A percentile compares a stretch with the other conserved stretches of the same genome.
These are phyloP conservation scores for Kryptolebias marmoratus DNA, from an alignment of 2,113 vertebrate genomes.

Conservation along the genomic window DNA sequence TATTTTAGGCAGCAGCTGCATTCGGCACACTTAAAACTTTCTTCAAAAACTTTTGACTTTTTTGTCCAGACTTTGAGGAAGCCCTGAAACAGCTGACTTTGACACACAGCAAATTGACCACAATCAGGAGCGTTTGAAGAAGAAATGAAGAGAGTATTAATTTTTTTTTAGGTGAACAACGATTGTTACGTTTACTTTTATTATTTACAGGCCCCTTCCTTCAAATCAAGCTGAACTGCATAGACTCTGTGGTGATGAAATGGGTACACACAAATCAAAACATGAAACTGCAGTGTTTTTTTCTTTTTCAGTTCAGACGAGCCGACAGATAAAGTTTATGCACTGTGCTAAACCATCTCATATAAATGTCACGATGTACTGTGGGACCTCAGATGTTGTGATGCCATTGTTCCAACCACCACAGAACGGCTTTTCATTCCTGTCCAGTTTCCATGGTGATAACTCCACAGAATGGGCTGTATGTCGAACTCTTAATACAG, in stretches of 20 bases:
- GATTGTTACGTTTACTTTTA: slow-evolving; percentile 29
- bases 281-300: neutral
- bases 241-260: slow-evolving; percentile 8
- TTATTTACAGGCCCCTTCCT: slow-evolving; percentile 23
- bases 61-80: neutral
- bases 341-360: slow-evolving; percentile 14
- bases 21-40: too few species aligned
- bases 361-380: slow-evolving; percentile 44
- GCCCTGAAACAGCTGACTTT: slow-evolving; percentile 8
- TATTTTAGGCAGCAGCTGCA: too few species aligned
- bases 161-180: neutral
- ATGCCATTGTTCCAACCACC: slow-evolving; percentile 47
- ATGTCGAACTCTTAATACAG: slow-evolving; percentile 71
- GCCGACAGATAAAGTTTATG: slow-evolving; percentile 32
- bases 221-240: slow-evolving; percentile 10
- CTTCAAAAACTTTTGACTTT: neutral
- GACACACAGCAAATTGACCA: slow-evolving; percentile 6
- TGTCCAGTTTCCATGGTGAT: slow-evolving; percentile 83
- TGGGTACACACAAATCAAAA: slow-evolving; percentile 3
- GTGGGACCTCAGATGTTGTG: slow-evolving; percentile 48
- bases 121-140: too few species aligned
- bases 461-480: slow-evolving; percentile 74
- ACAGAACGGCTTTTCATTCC: slow-evolving; percentile 62
- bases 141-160: too few species aligned
- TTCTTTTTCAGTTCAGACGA: slow-evolving; percentile 9